phyloP scores from a whole-genome alignment of 2,888 invertebrate genomes.

The Linnaemya tessellans region DNA sequence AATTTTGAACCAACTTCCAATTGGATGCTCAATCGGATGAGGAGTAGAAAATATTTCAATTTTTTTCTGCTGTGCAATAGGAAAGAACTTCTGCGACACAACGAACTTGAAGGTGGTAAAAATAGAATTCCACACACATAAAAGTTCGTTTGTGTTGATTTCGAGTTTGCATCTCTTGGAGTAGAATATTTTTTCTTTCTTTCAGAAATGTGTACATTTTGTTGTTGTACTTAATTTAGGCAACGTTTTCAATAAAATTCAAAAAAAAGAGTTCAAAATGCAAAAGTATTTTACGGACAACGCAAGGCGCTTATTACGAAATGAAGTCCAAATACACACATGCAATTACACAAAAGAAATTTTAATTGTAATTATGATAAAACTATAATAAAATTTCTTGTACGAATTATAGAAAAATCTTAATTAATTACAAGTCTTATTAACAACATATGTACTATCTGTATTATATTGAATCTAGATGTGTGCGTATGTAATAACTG shows the following conservation, averaged over 20 bases:
- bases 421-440: neutral
- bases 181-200: slow-evolving; percentile 3
- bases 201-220: neutral
- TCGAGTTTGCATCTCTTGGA: slow-evolving; percentile 24
- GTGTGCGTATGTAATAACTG: neutral
- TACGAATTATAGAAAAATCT: neutral
- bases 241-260: slow-evolving; percentile 26
- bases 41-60: neutral
- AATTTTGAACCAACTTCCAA: neutral
- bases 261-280: neutral
- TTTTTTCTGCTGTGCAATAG: neutral
- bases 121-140: slow-evolving; percentile 10
- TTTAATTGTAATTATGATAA: no score
- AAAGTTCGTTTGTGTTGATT: neutral
- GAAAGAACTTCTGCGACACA: slow-evolving; percentile 5
- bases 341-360: neutral
- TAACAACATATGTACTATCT: no score
- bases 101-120: slow-evolving; percentile 18
- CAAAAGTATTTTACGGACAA: slow-evolving; percentile 1
- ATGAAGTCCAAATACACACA: neutral
- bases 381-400: neutral
- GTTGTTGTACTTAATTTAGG: slow-evolving; percentile 18
- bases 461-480: neutral
- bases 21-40: no score
- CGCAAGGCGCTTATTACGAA: neutral